These are phyloP conservation scores for Drosophila percnosoma DNA, from an alignment of 2,888 invertebrate genomes.

Conservation along the genomic window DNA sequence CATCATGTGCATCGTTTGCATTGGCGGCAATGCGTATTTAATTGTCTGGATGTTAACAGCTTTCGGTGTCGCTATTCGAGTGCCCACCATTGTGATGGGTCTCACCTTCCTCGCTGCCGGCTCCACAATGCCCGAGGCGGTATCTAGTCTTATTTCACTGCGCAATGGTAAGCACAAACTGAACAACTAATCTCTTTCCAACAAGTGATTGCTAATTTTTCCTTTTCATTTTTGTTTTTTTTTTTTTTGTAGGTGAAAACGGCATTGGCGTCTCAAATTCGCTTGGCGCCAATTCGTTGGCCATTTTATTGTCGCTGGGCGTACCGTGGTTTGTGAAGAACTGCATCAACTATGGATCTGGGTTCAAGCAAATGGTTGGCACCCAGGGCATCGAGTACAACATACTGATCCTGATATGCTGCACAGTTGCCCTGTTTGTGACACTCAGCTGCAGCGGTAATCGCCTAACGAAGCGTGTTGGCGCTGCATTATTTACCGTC, in stretches of 20 bases:
- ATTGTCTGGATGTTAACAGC: slow-evolving; percentile 97
- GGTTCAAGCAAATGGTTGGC: slow-evolving; percentile 87
- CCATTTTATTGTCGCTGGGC: slow-evolving; percentile 92
- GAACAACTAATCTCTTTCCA: no score
- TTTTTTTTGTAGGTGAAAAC: slow-evolving; percentile 88
- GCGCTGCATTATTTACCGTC: slow-evolving; percentile 87
- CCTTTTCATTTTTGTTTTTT: neutral
- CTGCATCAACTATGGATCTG: slow-evolving; percentile 86
- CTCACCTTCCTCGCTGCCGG: slow-evolving; percentile 96
- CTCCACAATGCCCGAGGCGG: slow-evolving; percentile 93
- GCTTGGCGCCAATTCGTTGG: slow-evolving; percentile 93
- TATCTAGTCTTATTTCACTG: slow-evolving; percentile 93
- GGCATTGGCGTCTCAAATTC: slow-evolving; percentile 95
- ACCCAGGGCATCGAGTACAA: slow-evolving; percentile 93
- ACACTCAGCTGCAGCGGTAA: slow-evolving; percentile 90
- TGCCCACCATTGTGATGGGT: slow-evolving; percentile 96
- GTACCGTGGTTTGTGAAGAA: slow-evolving; percentile 94
- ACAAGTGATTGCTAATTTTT: neutral
- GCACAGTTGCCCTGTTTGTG: slow-evolving; percentile 89
- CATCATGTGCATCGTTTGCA: slow-evolving; percentile 94
- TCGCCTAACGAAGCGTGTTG: slow-evolving; percentile 89
- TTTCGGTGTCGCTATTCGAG: slow-evolving; percentile 91
- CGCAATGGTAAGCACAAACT: slow-evolving; percentile 88
- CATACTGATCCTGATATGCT: slow-evolving; percentile 90
- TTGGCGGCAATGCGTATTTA: slow-evolving; percentile 93